phyloP scores from a whole-genome alignment of 2,113 vertebrate species.

The Trematocara zebra region DNA sequence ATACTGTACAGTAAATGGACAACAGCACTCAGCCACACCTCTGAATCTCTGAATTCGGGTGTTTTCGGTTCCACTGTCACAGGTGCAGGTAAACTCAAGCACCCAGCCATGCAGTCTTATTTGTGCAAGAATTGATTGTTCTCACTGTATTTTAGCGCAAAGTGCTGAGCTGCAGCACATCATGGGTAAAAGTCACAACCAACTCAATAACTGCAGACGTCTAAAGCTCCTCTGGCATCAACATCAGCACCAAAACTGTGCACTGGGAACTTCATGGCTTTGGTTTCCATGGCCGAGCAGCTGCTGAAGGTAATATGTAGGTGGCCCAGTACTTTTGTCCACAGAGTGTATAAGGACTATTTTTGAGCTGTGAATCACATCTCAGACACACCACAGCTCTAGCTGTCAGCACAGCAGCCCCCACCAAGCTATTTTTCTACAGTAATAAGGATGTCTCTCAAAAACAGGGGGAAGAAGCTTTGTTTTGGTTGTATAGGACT shows the following conservation, averaged over 20 bases:
- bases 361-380: neutral
- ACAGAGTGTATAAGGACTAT: neutral
- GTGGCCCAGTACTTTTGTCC: neutral
- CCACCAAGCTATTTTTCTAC: neutral
- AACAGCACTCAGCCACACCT: neutral
- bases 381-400: neutral
- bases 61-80: no score
- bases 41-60: neutral
- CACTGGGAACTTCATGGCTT: neutral
- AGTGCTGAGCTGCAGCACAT: neutral
- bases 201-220: neutral
- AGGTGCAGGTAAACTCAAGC: no score
- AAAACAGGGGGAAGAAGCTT: rapidly evolving
- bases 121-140: neutral
- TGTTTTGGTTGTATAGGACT: neutral
- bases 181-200: neutral
- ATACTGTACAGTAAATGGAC: neutral
- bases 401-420: neutral
- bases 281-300: neutral
- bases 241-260: neutral
- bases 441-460: neutral
- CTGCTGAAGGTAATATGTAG: neutral
- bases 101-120: neutral
- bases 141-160: neutral
- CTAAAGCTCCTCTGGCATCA: neutral